phyloP scores from a whole-genome alignment of 1,140 invertebrate genomes.

The Aphaenogaster ashmeadi region DNA sequence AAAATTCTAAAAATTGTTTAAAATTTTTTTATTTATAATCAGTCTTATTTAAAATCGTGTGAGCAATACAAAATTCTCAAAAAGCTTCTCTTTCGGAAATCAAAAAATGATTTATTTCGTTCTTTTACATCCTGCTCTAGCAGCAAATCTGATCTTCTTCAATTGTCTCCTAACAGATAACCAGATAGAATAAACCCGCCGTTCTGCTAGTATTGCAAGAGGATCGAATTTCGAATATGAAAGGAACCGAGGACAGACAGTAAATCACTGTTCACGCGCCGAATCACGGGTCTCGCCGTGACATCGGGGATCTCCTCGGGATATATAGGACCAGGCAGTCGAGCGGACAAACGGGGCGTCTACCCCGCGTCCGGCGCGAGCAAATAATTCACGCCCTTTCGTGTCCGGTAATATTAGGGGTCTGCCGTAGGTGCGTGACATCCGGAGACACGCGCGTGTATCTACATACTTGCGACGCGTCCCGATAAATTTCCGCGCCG shows the following conservation, averaged over 20 bases:
- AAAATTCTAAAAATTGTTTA: not conserved
- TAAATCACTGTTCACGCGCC: slow-evolving; percentile 18
- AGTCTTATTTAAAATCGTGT: not conserved
- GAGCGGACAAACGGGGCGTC: not conserved
- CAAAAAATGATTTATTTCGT: not conserved
- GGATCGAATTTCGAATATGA: not conserved
- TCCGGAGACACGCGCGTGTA: not conserved
- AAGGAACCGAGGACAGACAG: not conserved
- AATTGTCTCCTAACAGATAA: not conserved
- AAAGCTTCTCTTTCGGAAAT: not conserved
- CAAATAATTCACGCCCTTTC: slow-evolving; percentile 46
- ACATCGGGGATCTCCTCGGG: not conserved
- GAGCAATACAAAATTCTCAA: not conserved
- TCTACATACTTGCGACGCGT: not conserved
- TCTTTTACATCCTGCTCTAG: not conserved
- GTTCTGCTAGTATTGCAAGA: not conserved
- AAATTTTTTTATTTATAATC: not conserved
- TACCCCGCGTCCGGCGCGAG: not conserved
- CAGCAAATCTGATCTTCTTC: not conserved
- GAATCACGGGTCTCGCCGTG: not conserved
- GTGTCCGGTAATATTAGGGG: slow-evolving; percentile 20
- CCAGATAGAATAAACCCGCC: not conserved
- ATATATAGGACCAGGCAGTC: not conserved
- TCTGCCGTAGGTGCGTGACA: not conserved
- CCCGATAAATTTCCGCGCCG: slow-evolving; percentile 30